Evolutionary conservation across 2,888 invertebrate species (phyloP).

Genomic region (Microdon myrmicae): DNA sequence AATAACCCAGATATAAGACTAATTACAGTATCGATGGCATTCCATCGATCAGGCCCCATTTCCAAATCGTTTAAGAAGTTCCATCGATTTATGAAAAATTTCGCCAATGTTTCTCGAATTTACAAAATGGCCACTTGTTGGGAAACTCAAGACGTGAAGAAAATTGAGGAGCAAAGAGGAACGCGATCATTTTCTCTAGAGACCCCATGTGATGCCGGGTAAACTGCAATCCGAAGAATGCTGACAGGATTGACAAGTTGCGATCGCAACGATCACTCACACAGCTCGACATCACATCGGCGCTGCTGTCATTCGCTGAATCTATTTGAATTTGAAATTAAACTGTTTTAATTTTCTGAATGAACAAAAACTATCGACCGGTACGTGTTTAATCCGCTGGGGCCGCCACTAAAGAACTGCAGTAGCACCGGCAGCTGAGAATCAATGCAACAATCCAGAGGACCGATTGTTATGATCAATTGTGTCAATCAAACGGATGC

Average conservation of each 20-base stretch:
- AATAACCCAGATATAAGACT: no score
- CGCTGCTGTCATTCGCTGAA: slow-evolving; percentile 28
- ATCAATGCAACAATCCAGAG: slow-evolving; percentile 14
- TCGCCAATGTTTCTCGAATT: no score
- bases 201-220: slow-evolving; percentile 22
- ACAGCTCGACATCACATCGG: slow-evolving; percentile 49
- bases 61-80: no score
- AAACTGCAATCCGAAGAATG: slow-evolving; percentile 43
- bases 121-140: no score
- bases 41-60: no score
- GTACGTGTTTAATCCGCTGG: slow-evolving; percentile 28
- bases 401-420: no score
- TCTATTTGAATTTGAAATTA: slow-evolving; percentile 52
- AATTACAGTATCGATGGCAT: no score
- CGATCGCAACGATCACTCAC: slow-evolving; percentile 52
- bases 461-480: slow-evolving; percentile 50
- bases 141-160: no score
- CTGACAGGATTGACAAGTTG: slow-evolving; percentile 51
- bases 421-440: background rate
- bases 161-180: slow-evolving; percentile 4
- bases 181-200: slow-evolving; percentile 35
- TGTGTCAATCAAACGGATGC: slow-evolving; percentile 52
- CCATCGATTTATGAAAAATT: no score
- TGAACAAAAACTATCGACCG: slow-evolving; percentile 29
- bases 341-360: slow-evolving; percentile 51